Evolutionary conservation across 2,888 invertebrate species (phyloP), one percentile per base, ranked within the genome.

Genomic region (Idaea straminata): DNA sequence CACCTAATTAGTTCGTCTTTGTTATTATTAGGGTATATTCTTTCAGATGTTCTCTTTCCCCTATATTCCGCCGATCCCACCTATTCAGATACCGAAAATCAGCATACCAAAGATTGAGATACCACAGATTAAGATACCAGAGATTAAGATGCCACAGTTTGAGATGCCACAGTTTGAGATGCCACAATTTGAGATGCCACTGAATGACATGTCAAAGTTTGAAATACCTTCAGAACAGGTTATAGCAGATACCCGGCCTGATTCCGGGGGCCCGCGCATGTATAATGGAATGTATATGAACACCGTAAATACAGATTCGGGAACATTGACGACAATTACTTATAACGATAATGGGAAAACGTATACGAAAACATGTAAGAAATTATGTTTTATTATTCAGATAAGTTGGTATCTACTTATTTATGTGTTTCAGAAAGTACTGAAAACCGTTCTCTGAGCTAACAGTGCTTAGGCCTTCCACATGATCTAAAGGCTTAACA

Each of bases 1-100:
- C 63, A 64, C 60, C 68, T 69, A 64, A 68, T 71, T 77, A 78
- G 80, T 82, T 84, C 81, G 82, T 83, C 82, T 83, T 82, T 82
- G 77, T 4, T 47, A 47, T 47, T 76, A 59, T 15, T 59, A 15
- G 15, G n/a, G 58, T 47, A 36, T 36, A 47, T 36, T 36, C 36
- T 68, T 76, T 57, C 72, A 72, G 64, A 63, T 72, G 0, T 6
- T 25, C 3, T 65, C 35, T 62, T 5, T 61, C 57, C 57, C 63
- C 10, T 67, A 4, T 65, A 47, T 1, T 35, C 65, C 63, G 0
- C 66, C 61, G 3, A n/a, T 5, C 4, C 15, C 64, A 0, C 70
- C 63, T 4, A 34, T 60, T 6, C 62, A 59, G 13, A 64, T 59
- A 10, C 67, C 57, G 6, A 64, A 57, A 5, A 38, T 61, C 6